Evolutionary conservation across 2,113 vertebrate genomes (phyloP).

Genomic region (Hipposideros armiger): DNA sequence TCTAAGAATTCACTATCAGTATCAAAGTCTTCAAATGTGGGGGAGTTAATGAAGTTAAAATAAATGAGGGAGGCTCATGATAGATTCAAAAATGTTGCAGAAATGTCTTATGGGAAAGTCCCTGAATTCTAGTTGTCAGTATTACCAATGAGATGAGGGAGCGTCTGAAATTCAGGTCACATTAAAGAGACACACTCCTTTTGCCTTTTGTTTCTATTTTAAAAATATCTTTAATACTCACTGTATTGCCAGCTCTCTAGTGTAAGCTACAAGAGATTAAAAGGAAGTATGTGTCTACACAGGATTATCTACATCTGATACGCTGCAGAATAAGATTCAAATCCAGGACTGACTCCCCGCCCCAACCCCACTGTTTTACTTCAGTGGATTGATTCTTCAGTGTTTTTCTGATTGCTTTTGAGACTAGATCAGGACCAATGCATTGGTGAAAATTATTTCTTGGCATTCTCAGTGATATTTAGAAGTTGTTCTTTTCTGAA

Average conservation of each 20-base stretch:
- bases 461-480: not conserved
- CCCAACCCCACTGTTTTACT: not conserved
- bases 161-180: slow-evolving; percentile 10
- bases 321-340: not conserved
- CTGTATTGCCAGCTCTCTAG: not conserved
- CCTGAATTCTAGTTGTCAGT: not conserved
- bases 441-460: not conserved
- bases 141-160: not conserved
- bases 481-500: slow-evolving; percentile 19
- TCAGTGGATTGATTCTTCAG: not conserved
- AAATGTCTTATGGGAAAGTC: not conserved
- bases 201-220: slow-evolving; percentile 32
- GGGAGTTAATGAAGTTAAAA: slow-evolving; percentile 10
- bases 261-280: not conserved
- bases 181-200: not conserved
- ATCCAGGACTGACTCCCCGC: not conserved
- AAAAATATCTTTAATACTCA: not conserved
- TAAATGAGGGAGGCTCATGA: not conserved
- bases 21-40: slow-evolving; percentile 9
- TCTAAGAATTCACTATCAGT: not conserved
- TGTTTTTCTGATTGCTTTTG: not conserved
- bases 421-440: not conserved
- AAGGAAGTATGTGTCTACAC: not conserved
- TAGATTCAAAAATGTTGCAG: not conserved
- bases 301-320: not conserved